Conservation (phyloP, 1,140 invertebrate genomes). For the Lepidurus apus region DNA sequence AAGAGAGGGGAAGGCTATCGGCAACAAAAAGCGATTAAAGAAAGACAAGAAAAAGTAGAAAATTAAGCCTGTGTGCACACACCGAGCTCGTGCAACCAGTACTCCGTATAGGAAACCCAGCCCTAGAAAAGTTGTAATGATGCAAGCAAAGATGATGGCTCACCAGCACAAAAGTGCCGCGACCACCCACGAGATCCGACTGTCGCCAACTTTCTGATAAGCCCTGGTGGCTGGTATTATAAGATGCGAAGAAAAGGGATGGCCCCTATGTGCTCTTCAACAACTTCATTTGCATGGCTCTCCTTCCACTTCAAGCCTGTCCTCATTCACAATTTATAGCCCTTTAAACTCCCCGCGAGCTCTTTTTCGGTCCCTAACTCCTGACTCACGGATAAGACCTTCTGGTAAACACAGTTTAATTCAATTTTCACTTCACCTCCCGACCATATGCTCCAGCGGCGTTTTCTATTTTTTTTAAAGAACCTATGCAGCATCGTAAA, state of each 20-base stretch:
- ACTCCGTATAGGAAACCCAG: not conserved
- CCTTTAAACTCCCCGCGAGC: constrained; percentile 10
- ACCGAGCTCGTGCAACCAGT: not conserved
- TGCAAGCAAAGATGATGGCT: constrained; percentile 18
- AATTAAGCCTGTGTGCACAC: not conserved
- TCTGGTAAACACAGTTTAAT: constrained; percentile 20
- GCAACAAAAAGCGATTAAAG: constrained; percentile 12
- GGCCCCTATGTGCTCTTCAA: not conserved
- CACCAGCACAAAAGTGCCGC: constrained; percentile 20
- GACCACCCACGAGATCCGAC: not conserved
- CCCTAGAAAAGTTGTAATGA: constrained; percentile 5
- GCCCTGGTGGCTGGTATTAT: constrained; percentile 7
- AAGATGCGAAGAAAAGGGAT: not conserved
- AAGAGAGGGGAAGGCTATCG: not conserved
- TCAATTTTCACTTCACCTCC: constrained; percentile 21
- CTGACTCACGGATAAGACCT: constrained; percentile 14
- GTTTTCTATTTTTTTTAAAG: not conserved
- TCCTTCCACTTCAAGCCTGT: constrained; percentile 14
- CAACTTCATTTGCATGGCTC: constrained; percentile 19
- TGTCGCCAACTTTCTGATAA: constrained; percentile 17
- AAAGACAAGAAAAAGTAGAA: not conserved
- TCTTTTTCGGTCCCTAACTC: constrained; percentile 1
- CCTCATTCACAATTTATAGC: constrained; percentile 22
- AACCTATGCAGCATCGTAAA: too few species aligned
- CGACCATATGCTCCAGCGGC: not conserved